These are phyloP conservation scores for Microtus montanus DNA, from an alignment of 2,113 vertebrate genomes.

Conservation along the genomic window DNA sequence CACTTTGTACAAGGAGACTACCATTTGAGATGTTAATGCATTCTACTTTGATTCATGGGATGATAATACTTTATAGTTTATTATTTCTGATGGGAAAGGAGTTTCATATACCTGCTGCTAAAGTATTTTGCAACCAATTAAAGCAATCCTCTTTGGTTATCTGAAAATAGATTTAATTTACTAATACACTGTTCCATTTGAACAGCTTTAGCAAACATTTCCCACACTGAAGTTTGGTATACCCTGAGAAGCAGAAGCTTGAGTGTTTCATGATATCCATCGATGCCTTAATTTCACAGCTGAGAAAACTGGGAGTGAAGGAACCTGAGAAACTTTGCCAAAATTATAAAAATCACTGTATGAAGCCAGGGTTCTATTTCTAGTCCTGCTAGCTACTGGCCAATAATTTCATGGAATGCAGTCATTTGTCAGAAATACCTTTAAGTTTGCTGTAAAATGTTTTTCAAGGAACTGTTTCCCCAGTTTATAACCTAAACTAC, in stretches of 20 bases:
- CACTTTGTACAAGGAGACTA: neutral
- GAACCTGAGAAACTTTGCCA: neutral
- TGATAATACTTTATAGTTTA: conserved; percentile 36
- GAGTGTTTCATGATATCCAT: neutral
- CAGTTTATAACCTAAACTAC: neutral
- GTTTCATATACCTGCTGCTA: neutral
- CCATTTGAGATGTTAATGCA: neutral
- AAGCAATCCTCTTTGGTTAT: neutral
- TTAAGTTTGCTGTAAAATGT: neutral
- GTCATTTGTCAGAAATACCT: neutral
- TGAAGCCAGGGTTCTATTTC: neutral
- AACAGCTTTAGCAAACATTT: neutral
- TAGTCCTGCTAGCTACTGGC: neutral
- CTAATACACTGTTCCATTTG: conserved; percentile 20
- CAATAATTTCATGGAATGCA: neutral
- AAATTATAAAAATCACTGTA: neutral
- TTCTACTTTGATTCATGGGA: neutral
- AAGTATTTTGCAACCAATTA: conserved; percentile 8
- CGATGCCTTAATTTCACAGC: conserved; percentile 17
- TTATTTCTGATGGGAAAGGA: conserved; percentile 27
- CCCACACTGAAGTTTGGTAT: neutral
- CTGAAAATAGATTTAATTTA: neutral
- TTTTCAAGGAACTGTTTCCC: neutral
- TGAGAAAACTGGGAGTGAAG: neutral
- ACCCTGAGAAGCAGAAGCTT: neutral